Conservation (phyloP, 2,888 invertebrate species). For the Sarcophaga subvicina region DNA sequence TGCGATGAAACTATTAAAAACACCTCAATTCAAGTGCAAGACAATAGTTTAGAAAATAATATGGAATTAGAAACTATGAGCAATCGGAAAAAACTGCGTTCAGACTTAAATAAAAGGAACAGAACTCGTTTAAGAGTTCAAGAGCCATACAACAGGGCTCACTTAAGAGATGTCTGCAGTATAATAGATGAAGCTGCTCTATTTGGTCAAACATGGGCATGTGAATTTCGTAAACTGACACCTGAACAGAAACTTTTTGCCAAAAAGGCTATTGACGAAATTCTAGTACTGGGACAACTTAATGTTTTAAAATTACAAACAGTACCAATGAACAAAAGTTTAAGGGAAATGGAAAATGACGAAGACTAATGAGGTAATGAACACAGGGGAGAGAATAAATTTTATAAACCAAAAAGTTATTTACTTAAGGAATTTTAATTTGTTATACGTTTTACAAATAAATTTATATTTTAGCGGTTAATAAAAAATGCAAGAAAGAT, state of each 20-base stretch:
- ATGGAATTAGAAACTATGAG: not conserved
- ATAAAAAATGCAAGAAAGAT: too few relatives aligned
- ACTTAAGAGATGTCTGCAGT: not conserved
- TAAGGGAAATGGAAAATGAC: not conserved
- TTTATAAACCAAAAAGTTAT: conserved; percentile 29
- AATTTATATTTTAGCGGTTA: too few relatives aligned
- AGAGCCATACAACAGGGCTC: not conserved
- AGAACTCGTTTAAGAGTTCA: conserved; percentile 38
- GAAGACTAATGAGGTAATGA: not conserved
- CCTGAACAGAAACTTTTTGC: conserved; percentile 56
- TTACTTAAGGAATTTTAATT: not conserved
- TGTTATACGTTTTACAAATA: too few relatives aligned
- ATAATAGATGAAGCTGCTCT: conserved; percentile 48
- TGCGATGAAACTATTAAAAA: not conserved
- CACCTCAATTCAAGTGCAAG: not conserved
- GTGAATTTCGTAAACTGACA: conserved; percentile 57
- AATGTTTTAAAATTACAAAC: conserved; percentile 42
- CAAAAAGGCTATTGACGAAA: conserved; percentile 56
- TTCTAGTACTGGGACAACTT: conserved; percentile 50
- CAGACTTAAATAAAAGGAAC: conserved; percentile 27
- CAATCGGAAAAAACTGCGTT: not conserved
- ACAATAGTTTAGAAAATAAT: not conserved
- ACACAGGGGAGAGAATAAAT: not conserved
- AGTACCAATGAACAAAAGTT: conserved; percentile 16
- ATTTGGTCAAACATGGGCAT: conserved; percentile 59